Percentiles rank a stretch among this genome's conserved stretches.
phyloP scores from a whole-genome alignment of 2,888 invertebrate species.

The Nephrotoma appendiculata region DNA sequence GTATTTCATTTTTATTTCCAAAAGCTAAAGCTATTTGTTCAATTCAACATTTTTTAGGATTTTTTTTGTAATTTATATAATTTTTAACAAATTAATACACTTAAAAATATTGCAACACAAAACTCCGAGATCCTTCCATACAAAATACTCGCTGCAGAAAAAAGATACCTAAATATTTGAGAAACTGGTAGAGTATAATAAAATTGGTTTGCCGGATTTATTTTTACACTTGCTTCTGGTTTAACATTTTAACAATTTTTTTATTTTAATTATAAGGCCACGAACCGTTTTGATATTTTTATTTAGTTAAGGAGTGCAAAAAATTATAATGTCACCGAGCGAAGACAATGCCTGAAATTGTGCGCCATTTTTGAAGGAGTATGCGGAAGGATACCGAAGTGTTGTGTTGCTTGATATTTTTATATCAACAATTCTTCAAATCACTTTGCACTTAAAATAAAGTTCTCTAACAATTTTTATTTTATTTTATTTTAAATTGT shows the following conservation, averaged over 20 bases:
- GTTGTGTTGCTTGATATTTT: not conserved
- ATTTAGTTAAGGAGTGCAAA: not conserved
- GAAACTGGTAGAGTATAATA: no score
- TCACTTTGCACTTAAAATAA: not conserved
- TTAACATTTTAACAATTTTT: not conserved
- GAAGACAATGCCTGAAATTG: not conserved
- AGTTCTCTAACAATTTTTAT: not conserved
- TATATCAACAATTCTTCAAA: not conserved
- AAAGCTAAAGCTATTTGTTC: not conserved
- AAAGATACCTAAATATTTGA: no score
- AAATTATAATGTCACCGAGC: not conserved
- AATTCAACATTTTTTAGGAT: not conserved
- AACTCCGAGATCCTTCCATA: not conserved
- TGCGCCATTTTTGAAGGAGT: not conserved
- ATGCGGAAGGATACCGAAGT: not conserved
- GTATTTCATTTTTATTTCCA: not conserved
- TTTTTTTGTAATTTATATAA: not conserved
- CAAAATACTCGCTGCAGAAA: not conserved
- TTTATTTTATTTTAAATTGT: not conserved
- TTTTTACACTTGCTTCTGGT: not conserved
- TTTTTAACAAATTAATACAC: not conserved
- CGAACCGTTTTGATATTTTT: not conserved
- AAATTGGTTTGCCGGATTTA: not conserved
- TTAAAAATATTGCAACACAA: not conserved
- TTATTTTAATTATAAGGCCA: not conserved